A percentile compares a stretch with the other conserved stretches of the same genome.
Conservation (phyloP, 2,888 invertebrate species). For the Orchesellides sinensis region DNA sequence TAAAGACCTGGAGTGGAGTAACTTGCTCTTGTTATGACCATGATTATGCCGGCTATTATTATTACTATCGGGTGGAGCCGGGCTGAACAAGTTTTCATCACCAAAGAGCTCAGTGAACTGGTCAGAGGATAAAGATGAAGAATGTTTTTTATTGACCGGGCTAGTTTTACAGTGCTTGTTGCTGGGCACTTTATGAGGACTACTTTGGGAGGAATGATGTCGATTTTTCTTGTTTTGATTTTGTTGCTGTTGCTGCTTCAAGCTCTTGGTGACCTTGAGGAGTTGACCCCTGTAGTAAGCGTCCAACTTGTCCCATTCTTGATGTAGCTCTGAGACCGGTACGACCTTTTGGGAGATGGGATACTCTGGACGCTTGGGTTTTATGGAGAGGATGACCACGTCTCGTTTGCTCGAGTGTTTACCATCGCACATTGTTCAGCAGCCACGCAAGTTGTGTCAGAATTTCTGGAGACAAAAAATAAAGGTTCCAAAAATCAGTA, state of each 20-base stretch:
- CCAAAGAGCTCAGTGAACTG: conserved; percentile 68
- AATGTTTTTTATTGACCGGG: conserved; percentile 51
- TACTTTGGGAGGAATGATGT: conserved; percentile 10
- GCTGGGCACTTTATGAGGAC: not conserved
- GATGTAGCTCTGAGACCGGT: conserved; percentile 48
- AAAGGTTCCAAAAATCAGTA: not conserved
- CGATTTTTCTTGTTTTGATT: conserved; percentile 3
- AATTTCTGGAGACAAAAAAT: conserved; percentile 21
- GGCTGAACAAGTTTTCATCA: conserved; percentile 61
- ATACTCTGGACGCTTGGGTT: conserved; percentile 66
- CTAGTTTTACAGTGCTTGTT: conserved; percentile 24
- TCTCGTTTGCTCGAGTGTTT: conserved; percentile 65
- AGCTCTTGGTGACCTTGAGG: conserved; percentile 58
- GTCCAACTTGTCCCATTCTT: conserved; percentile 72
- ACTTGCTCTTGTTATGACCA: conserved; percentile 28
- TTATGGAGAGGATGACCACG: conserved; percentile 70
- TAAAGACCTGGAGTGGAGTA: conserved; percentile 46
- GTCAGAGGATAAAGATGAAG: conserved; percentile 46
- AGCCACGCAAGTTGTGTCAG: conserved; percentile 35
- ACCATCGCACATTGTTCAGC: conserved; percentile 69
- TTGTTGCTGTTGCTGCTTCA: conserved; percentile 12
- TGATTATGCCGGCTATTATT: conserved; percentile 13
- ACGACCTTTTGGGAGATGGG: conserved; percentile 53
- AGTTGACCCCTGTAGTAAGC: conserved; percentile 69
- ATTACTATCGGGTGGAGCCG: conserved; percentile 9